Percentiles rank a stretch among this genome's conserved stretches.
phyloP scores from a whole-genome alignment of 2,113 vertebrate species.

The Pongo pygmaeus region DNA sequence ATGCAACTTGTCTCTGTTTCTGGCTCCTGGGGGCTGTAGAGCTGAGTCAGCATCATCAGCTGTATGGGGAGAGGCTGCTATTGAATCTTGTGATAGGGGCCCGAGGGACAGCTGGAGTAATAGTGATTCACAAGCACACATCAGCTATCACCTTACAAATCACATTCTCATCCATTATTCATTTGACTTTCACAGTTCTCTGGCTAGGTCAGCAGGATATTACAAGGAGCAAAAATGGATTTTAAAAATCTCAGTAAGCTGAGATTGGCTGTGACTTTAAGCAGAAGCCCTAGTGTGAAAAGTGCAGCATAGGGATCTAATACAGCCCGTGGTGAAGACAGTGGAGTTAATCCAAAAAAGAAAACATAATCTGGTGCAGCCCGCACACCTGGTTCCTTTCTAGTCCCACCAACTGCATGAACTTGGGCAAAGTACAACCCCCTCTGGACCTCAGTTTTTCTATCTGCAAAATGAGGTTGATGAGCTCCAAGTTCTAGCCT shows the following conservation, averaged over 20 bases:
- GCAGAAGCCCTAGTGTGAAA: background rate
- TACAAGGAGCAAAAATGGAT: background rate
- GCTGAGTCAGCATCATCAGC: background rate
- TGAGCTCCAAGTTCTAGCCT: background rate
- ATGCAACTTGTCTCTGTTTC: background rate
- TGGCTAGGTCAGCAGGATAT: conserved; percentile 30
- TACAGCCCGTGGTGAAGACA: background rate
- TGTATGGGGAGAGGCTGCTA: background rate
- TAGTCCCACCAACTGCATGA: background rate
- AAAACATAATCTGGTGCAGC: background rate
- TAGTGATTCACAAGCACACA: background rate
- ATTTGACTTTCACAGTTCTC: conserved; percentile 2
- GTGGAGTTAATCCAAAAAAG: background rate
- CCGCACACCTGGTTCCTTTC: background rate
- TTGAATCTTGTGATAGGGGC: background rate
- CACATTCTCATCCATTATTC: conserved; percentile 30
- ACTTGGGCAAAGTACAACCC: background rate
- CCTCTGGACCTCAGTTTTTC: background rate
- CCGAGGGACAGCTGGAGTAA: background rate
- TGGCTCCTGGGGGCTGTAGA: background rate
- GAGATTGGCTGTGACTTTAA: background rate
- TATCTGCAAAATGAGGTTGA: background rate
- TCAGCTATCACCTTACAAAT: background rate
- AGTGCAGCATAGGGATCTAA: background rate
- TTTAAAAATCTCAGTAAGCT: background rate